Conservation (phyloP, 2,113 vertebrate species). For the Pimephales promelas region DNA sequence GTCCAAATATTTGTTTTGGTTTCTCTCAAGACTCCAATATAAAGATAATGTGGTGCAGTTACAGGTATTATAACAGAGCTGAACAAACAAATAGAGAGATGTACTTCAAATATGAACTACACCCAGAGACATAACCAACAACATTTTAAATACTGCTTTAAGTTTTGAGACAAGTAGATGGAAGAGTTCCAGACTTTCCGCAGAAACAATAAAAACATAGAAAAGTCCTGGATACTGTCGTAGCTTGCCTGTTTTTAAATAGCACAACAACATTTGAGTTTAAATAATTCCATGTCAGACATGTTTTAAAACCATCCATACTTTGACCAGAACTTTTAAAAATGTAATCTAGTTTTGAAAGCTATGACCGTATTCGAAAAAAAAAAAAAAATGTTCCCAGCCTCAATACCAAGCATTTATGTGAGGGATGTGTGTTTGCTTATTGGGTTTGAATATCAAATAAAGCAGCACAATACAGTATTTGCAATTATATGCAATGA, state of each 20-base stretch:
- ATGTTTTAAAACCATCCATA: neutral
- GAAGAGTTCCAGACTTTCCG: neutral
- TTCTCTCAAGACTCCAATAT: neutral
- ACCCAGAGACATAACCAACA: neutral
- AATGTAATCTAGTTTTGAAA: neutral
- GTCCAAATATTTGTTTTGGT: constrained; percentile 10
- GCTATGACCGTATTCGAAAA: neutral
- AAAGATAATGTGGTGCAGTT: neutral
- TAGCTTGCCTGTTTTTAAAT: neutral
- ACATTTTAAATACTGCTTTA: neutral
- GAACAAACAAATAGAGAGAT: neutral
- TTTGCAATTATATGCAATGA: neutral
- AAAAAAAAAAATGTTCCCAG: neutral
- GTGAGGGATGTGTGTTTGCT: neutral
- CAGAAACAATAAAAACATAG: neutral
- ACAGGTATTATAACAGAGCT: neutral
- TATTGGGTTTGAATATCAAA: neutral
- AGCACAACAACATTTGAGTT: neutral
- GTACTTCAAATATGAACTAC: constrained; percentile 11
- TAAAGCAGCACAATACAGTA: neutral
- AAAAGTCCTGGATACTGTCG: neutral
- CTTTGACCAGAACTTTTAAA: neutral
- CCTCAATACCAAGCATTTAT: neutral
- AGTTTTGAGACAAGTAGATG: neutral
- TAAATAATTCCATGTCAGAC: neutral